Base-by-base conservation (phyloP, 2,797 vertebrate species). In the Manis crassicaudata region DNA sequence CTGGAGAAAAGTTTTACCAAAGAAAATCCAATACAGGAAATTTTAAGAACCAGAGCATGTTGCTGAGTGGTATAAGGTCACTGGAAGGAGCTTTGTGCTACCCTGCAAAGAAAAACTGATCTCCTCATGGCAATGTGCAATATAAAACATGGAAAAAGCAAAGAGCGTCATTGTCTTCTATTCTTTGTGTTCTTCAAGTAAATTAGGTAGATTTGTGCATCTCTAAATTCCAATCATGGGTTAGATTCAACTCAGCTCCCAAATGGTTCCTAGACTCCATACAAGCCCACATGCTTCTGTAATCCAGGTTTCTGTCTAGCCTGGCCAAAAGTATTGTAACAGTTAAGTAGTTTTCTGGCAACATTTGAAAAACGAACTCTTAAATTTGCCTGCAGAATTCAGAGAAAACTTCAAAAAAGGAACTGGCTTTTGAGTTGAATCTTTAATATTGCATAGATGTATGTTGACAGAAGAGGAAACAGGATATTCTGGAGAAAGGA, bases 341-440 rank as follows among this genome's bases (percentile, higher is more conserved):
- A 43, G 27, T 90, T 80, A 80, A 63, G 23, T 50, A 32, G 5
- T n/a, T 93, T 58, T 87, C 25, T n/a, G 52, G 11, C 4, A 43
- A 85, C 9, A 88, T n/a, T 58, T 56, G 11, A 76, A 60, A 89
- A 58, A 6, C 27, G 18, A 94, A 80, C n/a, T 75, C 20, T 11
- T 89, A 75, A 63, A 43, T 67, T 92, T 88, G n/a, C 2, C 27
- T 70, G 13, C n/a, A 95, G 35, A 76, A 92, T 85, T 92, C 25
- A 90, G 76, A 77, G 82, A 54, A 68, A 35, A 6, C 6, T 81
- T 75, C 7, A n/a, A 40, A 35, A 65, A 81, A 85, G 17, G 5
- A 88, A 4, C 10, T 92, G 20, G 7, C 6, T 85, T 56, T 92
- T 76, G 17, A 52, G 32, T 50, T 85, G 50, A 79, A 54, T 87